Percentiles rank a stretch among this genome's conserved stretches.
Conservation (phyloP, 1,140 invertebrate species). For the Drosophila willistoni region DNA sequence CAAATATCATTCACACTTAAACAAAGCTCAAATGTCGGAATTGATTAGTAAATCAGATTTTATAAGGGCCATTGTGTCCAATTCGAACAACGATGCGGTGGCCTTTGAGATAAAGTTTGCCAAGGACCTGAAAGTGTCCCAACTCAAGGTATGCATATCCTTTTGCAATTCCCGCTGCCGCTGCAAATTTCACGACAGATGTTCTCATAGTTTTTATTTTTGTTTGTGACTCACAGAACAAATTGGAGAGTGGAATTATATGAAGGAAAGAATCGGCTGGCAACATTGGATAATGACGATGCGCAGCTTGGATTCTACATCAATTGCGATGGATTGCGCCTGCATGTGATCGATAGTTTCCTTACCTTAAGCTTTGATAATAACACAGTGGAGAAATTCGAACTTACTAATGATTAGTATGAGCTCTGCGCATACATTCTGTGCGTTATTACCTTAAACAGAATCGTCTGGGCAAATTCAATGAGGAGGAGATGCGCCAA, state of each 20-base stretch:
- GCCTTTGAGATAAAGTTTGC: slow-evolving; percentile 91
- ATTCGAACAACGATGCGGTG: slow-evolving; percentile 87
- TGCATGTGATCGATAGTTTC: slow-evolving; percentile 93
- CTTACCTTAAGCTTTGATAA: slow-evolving; percentile 86
- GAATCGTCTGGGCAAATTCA: slow-evolving; percentile 96
- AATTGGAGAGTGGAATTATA: slow-evolving; percentile 94
- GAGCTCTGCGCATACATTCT: too few species aligned
- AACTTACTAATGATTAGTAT: slow-evolving; percentile 94
- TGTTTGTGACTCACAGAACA: slow-evolving; percentile 85
- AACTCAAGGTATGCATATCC: slow-evolving; percentile 89
- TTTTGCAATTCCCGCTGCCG: too few species aligned
- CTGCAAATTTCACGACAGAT: slow-evolving; percentile 3
- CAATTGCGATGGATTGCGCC: slow-evolving; percentile 93
- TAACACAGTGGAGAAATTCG: slow-evolving; percentile 93
- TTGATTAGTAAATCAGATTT: slow-evolving; percentile 84
- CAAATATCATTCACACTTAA: slow-evolving; percentile 7
- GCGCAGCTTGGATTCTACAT: slow-evolving; percentile 93
- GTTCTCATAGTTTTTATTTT: not conserved
- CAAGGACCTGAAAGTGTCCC: slow-evolving; percentile 90
- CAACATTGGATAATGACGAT: slow-evolving; percentile 89
- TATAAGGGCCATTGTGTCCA: slow-evolving; percentile 90
- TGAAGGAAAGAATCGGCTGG: slow-evolving; percentile 90
- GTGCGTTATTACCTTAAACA: slow-evolving; percentile 92
- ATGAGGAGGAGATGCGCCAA: slow-evolving; percentile 91
- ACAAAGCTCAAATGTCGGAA: slow-evolving; percentile 39